phyloP scores from a whole-genome alignment of 2,888 invertebrate genomes.

The Eilema caniola region DNA sequence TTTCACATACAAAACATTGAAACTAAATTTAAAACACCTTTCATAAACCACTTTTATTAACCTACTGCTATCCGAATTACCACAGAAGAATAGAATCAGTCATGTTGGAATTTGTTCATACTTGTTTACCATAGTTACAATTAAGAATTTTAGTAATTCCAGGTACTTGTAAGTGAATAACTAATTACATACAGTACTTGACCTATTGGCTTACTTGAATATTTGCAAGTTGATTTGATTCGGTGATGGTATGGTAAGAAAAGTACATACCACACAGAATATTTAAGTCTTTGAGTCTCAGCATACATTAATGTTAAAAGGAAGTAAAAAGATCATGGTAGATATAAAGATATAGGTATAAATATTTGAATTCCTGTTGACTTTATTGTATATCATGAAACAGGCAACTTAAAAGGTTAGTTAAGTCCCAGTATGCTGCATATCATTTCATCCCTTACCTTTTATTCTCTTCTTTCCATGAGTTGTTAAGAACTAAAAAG shows the following conservation, averaged over 20 bases:
- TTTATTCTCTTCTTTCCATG: neutral
- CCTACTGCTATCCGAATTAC: neutral
- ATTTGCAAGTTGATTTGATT: constrained; percentile 3
- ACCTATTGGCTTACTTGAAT: constrained; percentile 3
- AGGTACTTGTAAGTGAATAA: neutral
- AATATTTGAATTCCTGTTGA: too few species aligned
- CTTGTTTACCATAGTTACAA: neutral
- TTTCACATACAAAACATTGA: neutral
- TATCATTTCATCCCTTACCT: neutral
- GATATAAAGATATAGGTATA: too few species aligned
- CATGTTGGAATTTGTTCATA: neutral
- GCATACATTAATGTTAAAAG: too few species aligned
- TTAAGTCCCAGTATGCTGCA: neutral
- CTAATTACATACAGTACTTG: constrained; percentile 5
- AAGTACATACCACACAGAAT: neutral
- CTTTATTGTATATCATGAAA: neutral
- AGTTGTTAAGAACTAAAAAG: neutral
- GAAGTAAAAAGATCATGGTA: too few species aligned
- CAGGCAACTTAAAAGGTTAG: neutral
- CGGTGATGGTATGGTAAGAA: neutral
- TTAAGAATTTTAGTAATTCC: neutral
- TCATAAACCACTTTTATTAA: neutral
- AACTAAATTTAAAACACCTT: neutral
- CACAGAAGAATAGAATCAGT: neutral
- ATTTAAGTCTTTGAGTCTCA: neutral